A percentile compares a stretch with the other conserved stretches of the same genome.
Conservation (phyloP, 2,888 invertebrate species). For the Bimastos eiseni region DNA sequence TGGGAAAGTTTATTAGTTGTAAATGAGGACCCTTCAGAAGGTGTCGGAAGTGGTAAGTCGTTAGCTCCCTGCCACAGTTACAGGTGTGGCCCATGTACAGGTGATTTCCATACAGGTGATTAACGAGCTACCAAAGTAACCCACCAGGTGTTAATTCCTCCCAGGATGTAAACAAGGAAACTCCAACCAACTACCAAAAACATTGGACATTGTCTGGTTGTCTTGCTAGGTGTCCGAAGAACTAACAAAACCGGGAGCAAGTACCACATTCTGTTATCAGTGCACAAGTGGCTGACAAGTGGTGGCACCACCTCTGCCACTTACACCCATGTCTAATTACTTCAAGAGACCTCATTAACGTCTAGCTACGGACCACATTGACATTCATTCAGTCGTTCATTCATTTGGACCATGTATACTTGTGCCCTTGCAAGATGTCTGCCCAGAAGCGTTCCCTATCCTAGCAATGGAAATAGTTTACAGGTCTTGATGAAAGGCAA, state of each 20-base stretch:
- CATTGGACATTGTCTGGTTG: no score
- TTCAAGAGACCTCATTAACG: neutral
- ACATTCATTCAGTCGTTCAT: conserved; percentile 5
- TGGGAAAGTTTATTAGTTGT: neutral
- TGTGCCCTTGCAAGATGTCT: neutral
- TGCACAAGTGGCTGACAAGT: neutral
- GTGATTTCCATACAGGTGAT: neutral
- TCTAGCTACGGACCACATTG: neutral
- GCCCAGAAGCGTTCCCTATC: neutral
- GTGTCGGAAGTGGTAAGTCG: neutral
- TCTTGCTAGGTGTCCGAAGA: neutral
- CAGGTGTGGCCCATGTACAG: neutral
- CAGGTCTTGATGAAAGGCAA: neutral
- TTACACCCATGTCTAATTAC: neutral
- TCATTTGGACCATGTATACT: neutral
- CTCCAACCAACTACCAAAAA: neutral
- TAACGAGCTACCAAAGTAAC: neutral
- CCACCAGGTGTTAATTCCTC: neutral
- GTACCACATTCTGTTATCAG: neutral
- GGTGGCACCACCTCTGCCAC: neutral
- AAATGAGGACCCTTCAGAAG: neutral
- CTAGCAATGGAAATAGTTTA: neutral
- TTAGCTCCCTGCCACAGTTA: neutral
- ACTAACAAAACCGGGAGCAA: neutral
- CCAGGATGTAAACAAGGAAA: neutral